These are phyloP conservation scores for Papilio demoleus DNA, from an alignment of 2,888 invertebrate genomes.

Conservation along the genomic window DNA sequence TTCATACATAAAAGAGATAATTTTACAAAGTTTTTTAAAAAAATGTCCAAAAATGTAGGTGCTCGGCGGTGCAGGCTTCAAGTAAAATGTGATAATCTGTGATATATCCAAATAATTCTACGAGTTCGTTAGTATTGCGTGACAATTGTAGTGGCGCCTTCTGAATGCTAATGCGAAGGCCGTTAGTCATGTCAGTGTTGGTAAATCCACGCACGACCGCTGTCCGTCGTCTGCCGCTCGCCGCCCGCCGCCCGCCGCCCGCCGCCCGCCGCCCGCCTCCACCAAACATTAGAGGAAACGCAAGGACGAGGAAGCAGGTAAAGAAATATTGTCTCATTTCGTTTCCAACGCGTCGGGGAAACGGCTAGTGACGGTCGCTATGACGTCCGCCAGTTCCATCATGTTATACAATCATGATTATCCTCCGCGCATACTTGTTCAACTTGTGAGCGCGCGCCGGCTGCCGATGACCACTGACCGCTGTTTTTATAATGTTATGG, in stretches of 20 bases:
- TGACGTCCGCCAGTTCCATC: not conserved
- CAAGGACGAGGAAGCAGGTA: constrained; percentile 19
- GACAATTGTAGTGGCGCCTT: not conserved
- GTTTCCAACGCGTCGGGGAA: constrained; percentile 27
- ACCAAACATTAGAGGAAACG: constrained; percentile 13
- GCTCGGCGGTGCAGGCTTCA: too few relatives aligned
- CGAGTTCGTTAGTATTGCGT: not conserved
- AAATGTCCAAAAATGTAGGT: too few relatives aligned
- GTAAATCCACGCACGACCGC: not conserved
- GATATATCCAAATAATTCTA: not conserved
- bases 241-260: too few relatives aligned
- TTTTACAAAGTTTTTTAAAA: too few relatives aligned
- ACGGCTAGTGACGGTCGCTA: not conserved
- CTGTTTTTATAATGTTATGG: not conserved
- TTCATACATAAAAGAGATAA: too few relatives aligned
- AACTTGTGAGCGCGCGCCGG: not conserved
- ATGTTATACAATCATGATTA: not conserved
- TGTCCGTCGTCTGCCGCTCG: not conserved
- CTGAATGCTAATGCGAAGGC: not conserved
- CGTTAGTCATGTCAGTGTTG: not conserved
- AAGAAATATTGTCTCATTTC: constrained; percentile 25
- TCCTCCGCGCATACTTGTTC: not conserved
- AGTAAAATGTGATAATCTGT: too few relatives aligned
- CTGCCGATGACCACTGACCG: not conserved
- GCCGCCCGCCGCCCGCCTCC: not conserved